These are phyloP conservation scores for Meloidogyne exigua DNA, from an alignment of 1,140 invertebrate genomes.

Conservation along the genomic window DNA sequence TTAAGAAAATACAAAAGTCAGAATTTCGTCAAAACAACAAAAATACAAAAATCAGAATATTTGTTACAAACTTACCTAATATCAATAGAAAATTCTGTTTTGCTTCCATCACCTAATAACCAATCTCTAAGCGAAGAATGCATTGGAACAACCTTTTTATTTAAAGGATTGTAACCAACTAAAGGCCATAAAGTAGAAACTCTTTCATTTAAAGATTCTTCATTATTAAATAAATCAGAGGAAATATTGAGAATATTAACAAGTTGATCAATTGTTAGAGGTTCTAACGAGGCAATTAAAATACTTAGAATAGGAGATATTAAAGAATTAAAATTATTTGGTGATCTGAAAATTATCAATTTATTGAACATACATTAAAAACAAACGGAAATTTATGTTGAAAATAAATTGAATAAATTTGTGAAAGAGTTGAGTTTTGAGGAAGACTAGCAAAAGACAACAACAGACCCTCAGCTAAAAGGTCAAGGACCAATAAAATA, in stretches of 20 bases:
- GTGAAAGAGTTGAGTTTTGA: slow-evolving; percentile 81
- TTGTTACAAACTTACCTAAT: slow-evolving; percentile 18
- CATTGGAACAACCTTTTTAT: slow-evolving; percentile 31
- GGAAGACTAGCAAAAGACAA: slow-evolving; percentile 89
- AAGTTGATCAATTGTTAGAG: slow-evolving; percentile 83
- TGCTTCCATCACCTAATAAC: slow-evolving; percentile 77
- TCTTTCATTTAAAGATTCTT: not conserved
- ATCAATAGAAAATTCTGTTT: slow-evolving; percentile 70
- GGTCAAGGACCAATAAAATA: slow-evolving; percentile 84
- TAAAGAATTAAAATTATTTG: slow-evolving; percentile 28
- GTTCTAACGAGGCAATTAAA: slow-evolving; percentile 83
- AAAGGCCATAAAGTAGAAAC: not conserved
- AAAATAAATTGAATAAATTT: slow-evolving; percentile 79
- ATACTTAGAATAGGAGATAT: slow-evolving; percentile 72
- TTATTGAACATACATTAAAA: no score
- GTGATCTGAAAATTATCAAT: slow-evolving; percentile 37
- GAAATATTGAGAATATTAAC: slow-evolving; percentile 88
- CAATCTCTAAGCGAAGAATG: slow-evolving; percentile 75
- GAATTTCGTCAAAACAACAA: not conserved
- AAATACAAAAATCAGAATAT: not conserved
- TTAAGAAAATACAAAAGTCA: not conserved
- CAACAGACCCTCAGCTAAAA: slow-evolving; percentile 86
- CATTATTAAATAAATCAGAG: slow-evolving; percentile 70
- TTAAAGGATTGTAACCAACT: slow-evolving; percentile 17
- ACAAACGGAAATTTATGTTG: slow-evolving; percentile 85